phyloP scores from a whole-genome alignment of 2,113 vertebrate genomes.

The Malaclemys terrapin region DNA sequence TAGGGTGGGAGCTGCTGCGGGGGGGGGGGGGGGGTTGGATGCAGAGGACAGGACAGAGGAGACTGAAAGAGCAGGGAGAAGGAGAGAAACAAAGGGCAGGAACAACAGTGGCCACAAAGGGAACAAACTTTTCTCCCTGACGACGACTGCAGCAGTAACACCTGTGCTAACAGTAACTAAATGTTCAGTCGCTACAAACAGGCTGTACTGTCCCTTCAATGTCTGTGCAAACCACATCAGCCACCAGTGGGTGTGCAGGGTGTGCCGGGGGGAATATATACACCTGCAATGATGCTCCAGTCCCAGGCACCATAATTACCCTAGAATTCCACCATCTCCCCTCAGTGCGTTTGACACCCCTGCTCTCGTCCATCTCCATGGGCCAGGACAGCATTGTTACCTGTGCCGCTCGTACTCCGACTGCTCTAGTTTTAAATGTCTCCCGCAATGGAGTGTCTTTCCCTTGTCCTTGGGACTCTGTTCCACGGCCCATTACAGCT shows the following conservation, averaged over 20 bases:
- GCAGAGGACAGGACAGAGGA: too few species aligned
- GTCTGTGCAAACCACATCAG: neutral
- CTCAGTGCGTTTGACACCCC: neutral
- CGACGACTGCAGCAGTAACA: too few species aligned
- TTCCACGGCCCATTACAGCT: neutral
- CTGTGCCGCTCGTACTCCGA: neutral
- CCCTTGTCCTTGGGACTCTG: neutral
- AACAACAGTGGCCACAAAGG: too few species aligned
- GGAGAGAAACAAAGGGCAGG: too few species aligned
- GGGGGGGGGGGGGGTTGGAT: too few species aligned
- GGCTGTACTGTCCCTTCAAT: neutral
- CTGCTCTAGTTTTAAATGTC: neutral
- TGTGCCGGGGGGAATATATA: neutral
- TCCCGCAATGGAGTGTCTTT: neutral
- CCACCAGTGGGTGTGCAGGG: too few species aligned
- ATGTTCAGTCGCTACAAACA: neutral
- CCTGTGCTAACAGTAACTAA: too few species aligned
- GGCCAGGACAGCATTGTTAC: neutral
- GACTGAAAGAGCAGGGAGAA: too few species aligned
- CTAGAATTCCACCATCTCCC: neutral
- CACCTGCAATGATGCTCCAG: neutral
- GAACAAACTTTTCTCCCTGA: too few species aligned
- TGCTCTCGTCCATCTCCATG: neutral
- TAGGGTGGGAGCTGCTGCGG: too few species aligned
- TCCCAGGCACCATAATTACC: neutral